Evolutionary conservation across 2,888 invertebrate genomes (phyloP), one percentile per base, ranked within the genome.

Genomic region (Meiosimyza platycephala): DNA sequence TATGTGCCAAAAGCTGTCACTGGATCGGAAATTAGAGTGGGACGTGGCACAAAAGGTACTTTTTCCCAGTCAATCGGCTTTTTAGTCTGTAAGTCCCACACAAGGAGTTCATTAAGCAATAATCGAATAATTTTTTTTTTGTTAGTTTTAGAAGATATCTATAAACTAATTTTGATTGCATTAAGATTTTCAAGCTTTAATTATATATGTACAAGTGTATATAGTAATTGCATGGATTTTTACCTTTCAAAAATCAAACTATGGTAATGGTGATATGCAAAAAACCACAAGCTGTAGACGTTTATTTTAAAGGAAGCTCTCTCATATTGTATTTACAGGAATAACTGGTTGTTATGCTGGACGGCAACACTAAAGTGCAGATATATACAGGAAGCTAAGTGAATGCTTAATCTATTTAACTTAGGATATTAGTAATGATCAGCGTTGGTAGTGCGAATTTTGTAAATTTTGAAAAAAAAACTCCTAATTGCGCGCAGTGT

Each of bases 41-140:
- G 95, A 80, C 95, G 91, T 80, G 95, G 94, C 83, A 95, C 95
- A 88, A 90, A 93, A 83, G 95, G 95, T 88, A 94, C 93, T 90
- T 94, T 94, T 89, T 95, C 94, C 95, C 95, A 95, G 84, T 95
- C 94, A 84, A 94, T 92, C 88, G 91, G 89, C 88, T 90, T 88
- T 87, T 80, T 82, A 40, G 80, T 84, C 85, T 85, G 86, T 76
- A 85, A 85, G 81, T 81, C 81, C 85, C 85, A 84, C 78, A 80
- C 72, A 74, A 75, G 48, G 63, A 60, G 71, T 73, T 52, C 13
- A 40, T 62, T 70, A 63, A 54, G 70, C 47, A 67, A 74, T 74
- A 73, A 71, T 66, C 68, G 57, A 72, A 69, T 72, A 54, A 15
- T 51, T 68, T 11, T 51, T 72, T 60, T 22, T 55, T 66, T 64